Evolutionary conservation across 1,140 invertebrate genomes (phyloP).

Genomic region (Lepidurus apus): DNA sequence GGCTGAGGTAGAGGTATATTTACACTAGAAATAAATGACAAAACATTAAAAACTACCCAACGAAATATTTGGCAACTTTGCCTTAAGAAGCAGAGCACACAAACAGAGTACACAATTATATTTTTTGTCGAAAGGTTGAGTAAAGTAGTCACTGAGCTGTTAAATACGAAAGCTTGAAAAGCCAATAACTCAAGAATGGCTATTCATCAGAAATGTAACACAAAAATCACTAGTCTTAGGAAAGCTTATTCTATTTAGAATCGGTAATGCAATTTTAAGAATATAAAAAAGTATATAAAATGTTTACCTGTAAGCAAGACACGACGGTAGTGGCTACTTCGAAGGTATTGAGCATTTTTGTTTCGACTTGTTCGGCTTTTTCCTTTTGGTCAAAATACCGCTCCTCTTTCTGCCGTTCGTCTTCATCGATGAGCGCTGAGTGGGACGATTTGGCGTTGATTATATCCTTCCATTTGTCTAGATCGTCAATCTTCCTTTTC

Average conservation of each 20-base stretch:
- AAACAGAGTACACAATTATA: too few species aligned
- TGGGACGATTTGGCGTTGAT: conserved; percentile 73
- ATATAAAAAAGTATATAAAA: not conserved
- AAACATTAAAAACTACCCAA: conserved; percentile 5
- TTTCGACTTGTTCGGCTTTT: conserved; percentile 83
- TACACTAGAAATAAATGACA: conserved; percentile 55
- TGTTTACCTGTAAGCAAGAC: conserved; percentile 26
- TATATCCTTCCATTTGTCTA: conserved; percentile 57
- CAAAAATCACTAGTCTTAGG: not conserved
- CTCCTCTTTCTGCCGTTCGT: conserved; percentile 67
- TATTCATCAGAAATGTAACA: not conserved
- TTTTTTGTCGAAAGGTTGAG: too few species aligned
- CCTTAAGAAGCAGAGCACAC: too few species aligned
- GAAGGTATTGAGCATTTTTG: conserved; percentile 81
- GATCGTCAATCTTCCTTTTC: conserved; percentile 50
- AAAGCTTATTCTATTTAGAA: not conserved
- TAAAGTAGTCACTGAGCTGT: too few species aligned
- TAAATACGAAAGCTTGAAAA: too few species aligned
- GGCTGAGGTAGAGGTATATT: conserved; percentile 79
- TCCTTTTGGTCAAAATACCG: conserved; percentile 84
- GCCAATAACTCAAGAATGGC: too few species aligned
- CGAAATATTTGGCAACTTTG: too few species aligned
- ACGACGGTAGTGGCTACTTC: conserved; percentile 47
- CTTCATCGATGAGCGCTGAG: conserved; percentile 62
- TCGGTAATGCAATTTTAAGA: not conserved